Base-by-base conservation (phyloP, 2,113 vertebrate species). In the Lagopus leucura region DNA sequence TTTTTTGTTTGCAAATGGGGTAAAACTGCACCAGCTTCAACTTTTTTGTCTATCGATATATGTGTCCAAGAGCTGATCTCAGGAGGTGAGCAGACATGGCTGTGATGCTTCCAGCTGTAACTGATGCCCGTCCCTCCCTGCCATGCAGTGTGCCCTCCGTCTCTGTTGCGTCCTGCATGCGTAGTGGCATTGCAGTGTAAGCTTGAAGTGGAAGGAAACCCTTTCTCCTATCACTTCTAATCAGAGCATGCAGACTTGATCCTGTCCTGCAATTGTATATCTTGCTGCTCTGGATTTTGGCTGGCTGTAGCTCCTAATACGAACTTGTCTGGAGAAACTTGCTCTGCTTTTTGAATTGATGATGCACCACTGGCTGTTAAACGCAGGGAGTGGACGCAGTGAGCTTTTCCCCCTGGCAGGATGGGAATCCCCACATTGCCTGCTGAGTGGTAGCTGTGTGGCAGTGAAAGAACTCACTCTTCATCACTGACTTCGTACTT, bases 191-290 rank as follows among this genome's bases (percentile, higher is more conserved):
- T 47, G 73, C 42, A 25, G 34, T 3, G 27, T 47, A 30, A 60
- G 32, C 25, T 6, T 30, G 20, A 12, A 7, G 25, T 30, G 58
- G 12, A 16, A 28, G 43, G 58, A 38, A 61, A 24, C 17, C 27
- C 40, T 45, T 50, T 63, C 85, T 63, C 63, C 24, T 65, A 0
- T 64, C 0, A 9, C 25, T 78, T 65, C 40, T 61, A 8, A 50
- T 40, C 48, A 40, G 43, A 61, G 11, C 4, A 0, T 11, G 2
- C 75, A 45, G 40, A 1, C 10, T 61, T 43, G 7, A 5, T 47
- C 48, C 78, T 92, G 47, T 16, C 28, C 86, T 82, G 24, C 12
- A 13, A 1, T 2, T 10, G 36, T 28, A 13, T 58, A 50, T 81
- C 34, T 78, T 0, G 0, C 57, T 71, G 54, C 45, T 32, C 17